These are phyloP conservation scores for Drosophila mimica DNA, from an alignment of 2,888 invertebrate species.

Conservation along the genomic window DNA sequence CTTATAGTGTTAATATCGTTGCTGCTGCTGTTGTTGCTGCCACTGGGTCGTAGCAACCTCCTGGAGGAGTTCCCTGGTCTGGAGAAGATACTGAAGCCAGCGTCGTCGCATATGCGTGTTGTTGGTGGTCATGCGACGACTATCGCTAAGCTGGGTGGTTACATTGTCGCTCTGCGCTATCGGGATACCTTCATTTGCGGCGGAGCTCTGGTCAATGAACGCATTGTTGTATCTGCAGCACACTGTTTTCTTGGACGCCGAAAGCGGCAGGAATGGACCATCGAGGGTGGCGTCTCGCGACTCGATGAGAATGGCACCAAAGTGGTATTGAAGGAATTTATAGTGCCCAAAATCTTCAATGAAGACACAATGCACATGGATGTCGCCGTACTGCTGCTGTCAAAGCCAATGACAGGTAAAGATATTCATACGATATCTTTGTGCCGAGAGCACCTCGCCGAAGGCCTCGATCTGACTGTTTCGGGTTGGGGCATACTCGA, in stretches of 20 bases:
- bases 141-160: slow-evolving; percentile 56
- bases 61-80: slow-evolving; percentile 14
- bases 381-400: slow-evolving; percentile 47
- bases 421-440: slow-evolving; percentile 22
- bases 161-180: slow-evolving; percentile 55
- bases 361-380: slow-evolving; percentile 56
- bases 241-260: slow-evolving; percentile 52
- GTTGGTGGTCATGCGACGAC: slow-evolving; percentile 60
- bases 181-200: slow-evolving; percentile 48
- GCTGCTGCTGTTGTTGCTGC: slow-evolving; percentile 4
- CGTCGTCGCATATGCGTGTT: slow-evolving; percentile 35
- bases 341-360: slow-evolving; percentile 31
- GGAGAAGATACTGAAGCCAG: slow-evolving; percentile 11
- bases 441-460: slow-evolving; percentile 15
- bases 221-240: slow-evolving; percentile 60
- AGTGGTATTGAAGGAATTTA: slow-evolving; percentile 13
- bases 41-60: not conserved
- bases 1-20: not conserved
- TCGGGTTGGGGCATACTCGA: slow-evolving; percentile 64
- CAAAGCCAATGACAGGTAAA: slow-evolving; percentile 21
- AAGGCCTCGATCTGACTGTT: slow-evolving; percentile 26
- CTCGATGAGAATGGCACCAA: slow-evolving; percentile 23
- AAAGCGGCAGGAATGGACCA: not conserved
- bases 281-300: slow-evolving; percentile 48
- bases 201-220: slow-evolving; percentile 45